Conservation (phyloP, 2,888 invertebrate species). For the Noctua janthe region DNA sequence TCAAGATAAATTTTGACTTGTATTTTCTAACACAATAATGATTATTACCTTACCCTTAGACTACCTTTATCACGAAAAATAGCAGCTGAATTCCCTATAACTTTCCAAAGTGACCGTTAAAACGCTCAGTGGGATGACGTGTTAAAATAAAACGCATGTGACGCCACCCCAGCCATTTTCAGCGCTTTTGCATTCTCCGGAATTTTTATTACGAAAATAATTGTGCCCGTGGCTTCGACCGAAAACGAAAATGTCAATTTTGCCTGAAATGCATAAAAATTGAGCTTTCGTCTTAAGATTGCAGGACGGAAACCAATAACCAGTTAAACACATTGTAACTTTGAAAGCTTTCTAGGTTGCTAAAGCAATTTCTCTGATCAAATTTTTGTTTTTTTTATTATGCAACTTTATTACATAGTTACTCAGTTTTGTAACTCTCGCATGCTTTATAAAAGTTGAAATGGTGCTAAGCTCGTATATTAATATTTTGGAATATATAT, state of each 20-base stretch:
- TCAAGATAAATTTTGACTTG: neutral
- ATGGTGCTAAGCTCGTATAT: neutral
- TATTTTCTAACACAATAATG: neutral
- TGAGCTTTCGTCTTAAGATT: neutral
- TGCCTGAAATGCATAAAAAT: neutral
- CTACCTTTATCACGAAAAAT: neutral
- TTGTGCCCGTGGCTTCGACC: neutral
- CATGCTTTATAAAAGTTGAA: neutral
- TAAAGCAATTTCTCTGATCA: neutral
- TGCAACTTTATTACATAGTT: neutral
- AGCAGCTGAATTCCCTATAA: neutral
- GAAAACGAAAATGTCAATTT: neutral
- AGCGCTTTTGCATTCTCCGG: conserved; percentile 20
- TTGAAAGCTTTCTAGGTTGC: neutral
- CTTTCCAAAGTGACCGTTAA: neutral
- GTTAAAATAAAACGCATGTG: conserved; percentile 51
- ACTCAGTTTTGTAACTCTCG: neutral
- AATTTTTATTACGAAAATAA: neutral
- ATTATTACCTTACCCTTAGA: neutral
- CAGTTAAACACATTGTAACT: neutral
- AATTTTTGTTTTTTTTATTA: neutral
- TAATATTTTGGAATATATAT: neutral
- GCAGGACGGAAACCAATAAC: neutral
- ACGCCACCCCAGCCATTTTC: conserved; percentile 18
- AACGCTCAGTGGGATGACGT: conserved; percentile 8